These are phyloP conservation scores for Pluvianellus socialis DNA, from an alignment of 2,113 vertebrate species.

Conservation along the genomic window DNA sequence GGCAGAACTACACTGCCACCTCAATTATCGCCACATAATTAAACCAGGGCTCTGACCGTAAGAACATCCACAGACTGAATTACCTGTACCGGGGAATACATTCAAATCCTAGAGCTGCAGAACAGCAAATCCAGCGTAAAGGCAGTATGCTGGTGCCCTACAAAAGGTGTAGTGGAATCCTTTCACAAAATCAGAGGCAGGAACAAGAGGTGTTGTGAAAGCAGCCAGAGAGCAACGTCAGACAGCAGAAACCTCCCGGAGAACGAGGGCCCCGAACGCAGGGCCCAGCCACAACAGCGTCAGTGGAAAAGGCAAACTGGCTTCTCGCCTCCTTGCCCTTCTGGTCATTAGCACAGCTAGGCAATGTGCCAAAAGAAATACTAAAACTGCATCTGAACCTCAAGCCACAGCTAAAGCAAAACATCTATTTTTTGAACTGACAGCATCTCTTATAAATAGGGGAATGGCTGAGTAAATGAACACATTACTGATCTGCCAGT, in stretches of 20 bases:
- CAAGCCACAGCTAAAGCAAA: neutral
- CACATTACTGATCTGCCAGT: fast-evolving
- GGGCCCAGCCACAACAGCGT: neutral
- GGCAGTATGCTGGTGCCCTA: neutral
- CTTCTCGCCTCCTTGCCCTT: neutral
- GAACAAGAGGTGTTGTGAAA: neutral
- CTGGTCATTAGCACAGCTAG: neutral
- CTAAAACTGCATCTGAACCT: neutral
- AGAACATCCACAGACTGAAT: neutral
- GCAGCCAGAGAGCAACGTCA: neutral
- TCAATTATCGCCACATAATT: neutral
- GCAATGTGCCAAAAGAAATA: neutral
- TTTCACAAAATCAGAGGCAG: neutral
- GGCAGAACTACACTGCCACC: neutral
- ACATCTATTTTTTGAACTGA: neutral
- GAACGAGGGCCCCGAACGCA: fast-evolving
- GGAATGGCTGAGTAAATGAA: neutral
- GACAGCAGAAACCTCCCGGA: neutral
- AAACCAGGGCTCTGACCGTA: neutral
- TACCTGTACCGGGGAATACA: neutral
- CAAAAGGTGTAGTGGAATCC: neutral
- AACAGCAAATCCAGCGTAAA: neutral
- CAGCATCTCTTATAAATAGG: neutral
- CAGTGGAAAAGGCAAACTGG: neutral
- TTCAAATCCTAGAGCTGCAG: neutral